A percentile compares a stretch with the other conserved stretches of the same genome.
phyloP scores from a whole-genome alignment of 2,797 vertebrate genomes.

The Etheostoma nigrum region DNA sequence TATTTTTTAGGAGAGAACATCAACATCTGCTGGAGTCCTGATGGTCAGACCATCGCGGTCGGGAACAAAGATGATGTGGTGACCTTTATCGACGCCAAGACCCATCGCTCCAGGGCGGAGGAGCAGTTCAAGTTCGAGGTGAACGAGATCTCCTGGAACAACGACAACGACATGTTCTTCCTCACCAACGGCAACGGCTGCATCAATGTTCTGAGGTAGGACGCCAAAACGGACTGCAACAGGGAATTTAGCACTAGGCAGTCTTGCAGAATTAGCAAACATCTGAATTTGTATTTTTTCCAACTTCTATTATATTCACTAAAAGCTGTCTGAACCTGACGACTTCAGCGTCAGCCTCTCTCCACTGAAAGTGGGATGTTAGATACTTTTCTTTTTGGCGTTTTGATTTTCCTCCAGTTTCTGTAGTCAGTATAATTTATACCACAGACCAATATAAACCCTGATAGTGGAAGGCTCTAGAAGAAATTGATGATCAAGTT shows the following conservation, averaged over 20 bases:
- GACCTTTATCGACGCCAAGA: conserved; percentile 97
- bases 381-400: neutral
- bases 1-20: conserved; percentile 93
- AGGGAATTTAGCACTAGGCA: neutral
- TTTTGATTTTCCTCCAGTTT: no score
- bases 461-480: no score
- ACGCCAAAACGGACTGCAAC: neutral
- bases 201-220: conserved; percentile 96
- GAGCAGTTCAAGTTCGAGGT: conserved; percentile 99
- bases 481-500: no score
- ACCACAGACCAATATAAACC: no score
- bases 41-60: conserved; percentile 98
- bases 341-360: neutral
- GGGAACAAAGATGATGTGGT: conserved; percentile 99
- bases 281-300: no score
- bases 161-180: conserved; percentile 99
- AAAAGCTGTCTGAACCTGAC: neutral
- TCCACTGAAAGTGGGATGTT: neutral
- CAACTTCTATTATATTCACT: neutral
- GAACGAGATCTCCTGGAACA: conserved; percentile 99
- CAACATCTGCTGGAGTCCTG: conserved; percentile 99
- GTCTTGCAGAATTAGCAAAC: no score
- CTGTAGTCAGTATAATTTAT: no score
- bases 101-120: conserved; percentile 93
- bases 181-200: conserved; percentile 98